A percentile compares a stretch with the other conserved stretches of the same genome.
These are phyloP conservation scores for Manis crassicaudata DNA, from an alignment of 2,797 vertebrate species.

Conservation along the genomic window DNA sequence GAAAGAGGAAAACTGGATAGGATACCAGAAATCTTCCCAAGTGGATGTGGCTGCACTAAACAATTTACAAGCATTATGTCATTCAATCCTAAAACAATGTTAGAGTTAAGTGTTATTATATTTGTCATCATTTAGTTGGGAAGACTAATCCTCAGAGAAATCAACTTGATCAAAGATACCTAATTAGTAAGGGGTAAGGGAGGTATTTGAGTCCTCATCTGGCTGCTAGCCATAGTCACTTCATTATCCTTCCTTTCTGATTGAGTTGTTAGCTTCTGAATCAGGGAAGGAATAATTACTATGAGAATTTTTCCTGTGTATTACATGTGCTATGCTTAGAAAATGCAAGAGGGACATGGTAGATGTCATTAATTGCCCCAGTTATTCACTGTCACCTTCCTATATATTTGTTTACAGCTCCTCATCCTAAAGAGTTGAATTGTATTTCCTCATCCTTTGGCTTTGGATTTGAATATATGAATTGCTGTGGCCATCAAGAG, in stretches of 20 bases:
- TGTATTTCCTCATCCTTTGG: neutral
- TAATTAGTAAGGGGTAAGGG: neutral
- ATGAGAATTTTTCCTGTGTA: neutral
- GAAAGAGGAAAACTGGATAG: neutral
- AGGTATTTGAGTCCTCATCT: neutral
- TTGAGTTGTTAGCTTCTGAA: neutral
- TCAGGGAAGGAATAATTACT: neutral
- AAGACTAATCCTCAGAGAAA: conserved; percentile 3
- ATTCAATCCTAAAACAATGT: neutral
- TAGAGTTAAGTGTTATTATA: neutral
- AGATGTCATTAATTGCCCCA: neutral
- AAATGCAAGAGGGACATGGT: neutral
- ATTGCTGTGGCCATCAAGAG: neutral
- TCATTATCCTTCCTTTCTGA: neutral
- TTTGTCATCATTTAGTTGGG: neutral
- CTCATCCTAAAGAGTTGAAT: neutral
- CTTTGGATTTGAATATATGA: neutral
- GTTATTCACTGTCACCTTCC: neutral
- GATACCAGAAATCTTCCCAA: neutral
- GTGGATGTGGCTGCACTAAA: neutral
- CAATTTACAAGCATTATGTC: neutral
- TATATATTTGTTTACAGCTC: neutral
- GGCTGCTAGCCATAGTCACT: neutral
- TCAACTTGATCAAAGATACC: neutral
- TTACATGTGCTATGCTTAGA: neutral